Base-by-base conservation (phyloP, 1,140 invertebrate genomes). In the Drosophila pectinifera region DNA sequence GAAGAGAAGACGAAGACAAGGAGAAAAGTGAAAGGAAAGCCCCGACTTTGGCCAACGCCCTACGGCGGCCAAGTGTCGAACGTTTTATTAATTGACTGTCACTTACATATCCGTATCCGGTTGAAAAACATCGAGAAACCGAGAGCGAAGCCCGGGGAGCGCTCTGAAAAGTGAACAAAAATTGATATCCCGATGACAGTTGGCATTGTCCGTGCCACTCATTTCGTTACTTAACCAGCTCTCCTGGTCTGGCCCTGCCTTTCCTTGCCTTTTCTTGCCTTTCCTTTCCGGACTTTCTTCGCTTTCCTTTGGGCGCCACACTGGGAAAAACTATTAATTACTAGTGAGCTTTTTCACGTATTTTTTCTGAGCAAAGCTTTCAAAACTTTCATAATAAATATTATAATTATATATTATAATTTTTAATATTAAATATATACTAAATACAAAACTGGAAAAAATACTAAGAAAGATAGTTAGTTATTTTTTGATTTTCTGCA, bases 71-170 rank as follows among this genome's bases (percentile, higher is more conserved):
- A 59, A 80, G 58, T 62, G 58, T 70, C 70, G 77, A 80, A 80
- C 70, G 59, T 78, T 80, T 53, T 80, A 80, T 80, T 80, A 80
- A 80, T 80, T 80, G 78, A 80, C 78, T 80, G 78, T 74, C 78
- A 80, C 70, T 59, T 57, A 56, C 78, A 76, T 80, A 54, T 80
- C 78, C 77, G 64, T 80, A 48, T 80, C 78, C 77, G 64, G 57
- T 56, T 28, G 18, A 38, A 51, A 16, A 55, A 36, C 20, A 34
- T 6, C n/a, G n/a, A n/a, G 20, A 42, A 5, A 41, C 34, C 10
- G 38, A 42, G 31, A 26, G 22, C 42, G 11, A 24, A 7, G 26
- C 26, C 7, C 28, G 13, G 13, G 10, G 28, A 51, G 48, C 28
- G 7, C 28, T 8, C 49, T 51, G 18, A 16, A 31, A 45, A 68